Percentiles rank a stretch among this genome's conserved stretches.
These are phyloP conservation scores for Zeugodacus cucurbitae DNA, from an alignment of 1,140 invertebrate species.

Conservation along the genomic window DNA sequence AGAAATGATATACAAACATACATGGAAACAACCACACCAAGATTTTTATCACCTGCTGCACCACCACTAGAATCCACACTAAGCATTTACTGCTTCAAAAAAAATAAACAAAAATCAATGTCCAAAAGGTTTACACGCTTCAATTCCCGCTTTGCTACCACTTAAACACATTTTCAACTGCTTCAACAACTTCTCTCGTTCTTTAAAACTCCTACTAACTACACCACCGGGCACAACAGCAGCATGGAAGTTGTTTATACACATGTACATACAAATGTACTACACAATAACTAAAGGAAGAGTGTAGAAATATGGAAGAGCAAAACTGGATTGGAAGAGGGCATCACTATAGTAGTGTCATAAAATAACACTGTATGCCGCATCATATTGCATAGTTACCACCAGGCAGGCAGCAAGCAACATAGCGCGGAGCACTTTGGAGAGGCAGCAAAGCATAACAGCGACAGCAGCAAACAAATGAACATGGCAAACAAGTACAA, in stretches of 20 bases:
- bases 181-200: background rate
- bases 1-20: background rate
- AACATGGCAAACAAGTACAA: slow-evolving; percentile 11
- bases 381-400: slow-evolving; percentile 22
- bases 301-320: background rate
- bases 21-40: background rate
- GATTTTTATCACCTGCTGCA: slow-evolving; percentile 17
- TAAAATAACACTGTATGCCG: slow-evolving; percentile 14
- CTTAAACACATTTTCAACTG: background rate
- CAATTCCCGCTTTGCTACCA: background rate
- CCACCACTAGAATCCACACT: background rate
- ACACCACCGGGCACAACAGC: background rate
- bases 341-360: background rate
- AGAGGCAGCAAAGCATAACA: slow-evolving; percentile 36
- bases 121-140: background rate
- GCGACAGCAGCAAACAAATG: slow-evolving; percentile 20
- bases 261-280: background rate
- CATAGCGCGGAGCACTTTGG: background rate
- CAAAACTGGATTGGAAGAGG: slow-evolving; percentile 8
- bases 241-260: background rate
- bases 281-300: background rate
- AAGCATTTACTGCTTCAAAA: background rate
- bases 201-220: background rate
- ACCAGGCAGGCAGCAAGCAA: background rate
- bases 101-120: background rate